Evolutionary conservation across 2,797 vertebrate genomes (phyloP).

Genomic region (Sarcophilus harrisii): DNA sequence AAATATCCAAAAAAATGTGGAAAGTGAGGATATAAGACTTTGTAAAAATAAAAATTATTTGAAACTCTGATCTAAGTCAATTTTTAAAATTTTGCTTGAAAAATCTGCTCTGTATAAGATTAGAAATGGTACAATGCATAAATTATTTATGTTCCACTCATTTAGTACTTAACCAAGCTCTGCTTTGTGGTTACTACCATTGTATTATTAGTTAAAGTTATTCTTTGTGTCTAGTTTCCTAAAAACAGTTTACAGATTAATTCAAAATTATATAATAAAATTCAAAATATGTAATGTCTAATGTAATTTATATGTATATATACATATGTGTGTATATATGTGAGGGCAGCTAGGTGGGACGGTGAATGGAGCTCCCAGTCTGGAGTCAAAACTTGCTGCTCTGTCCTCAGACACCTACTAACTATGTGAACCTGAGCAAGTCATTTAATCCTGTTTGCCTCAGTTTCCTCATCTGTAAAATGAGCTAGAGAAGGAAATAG

Average conservation of each 20-base stretch:
- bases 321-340: no score
- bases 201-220: not conserved
- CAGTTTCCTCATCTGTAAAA: not conserved
- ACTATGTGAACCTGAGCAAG: no score
- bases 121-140: not conserved
- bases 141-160: not conserved
- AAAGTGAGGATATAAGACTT: not conserved
- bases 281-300: not conserved
- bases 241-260: not conserved
- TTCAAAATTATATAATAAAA: no score
- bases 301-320: not conserved
- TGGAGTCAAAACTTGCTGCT: not conserved
- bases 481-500: not conserved
- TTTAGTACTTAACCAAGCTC: not conserved
- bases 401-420: not conserved
- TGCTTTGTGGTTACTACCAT: not conserved
- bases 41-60: not conserved
- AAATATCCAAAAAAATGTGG: not conserved
- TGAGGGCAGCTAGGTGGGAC: not conserved
- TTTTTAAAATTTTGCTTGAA: not conserved
- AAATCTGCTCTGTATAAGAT: not conserved
- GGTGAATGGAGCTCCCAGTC: not conserved
- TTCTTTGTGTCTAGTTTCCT: not conserved
- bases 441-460: not conserved
- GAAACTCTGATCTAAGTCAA: not conserved